Evolutionary conservation across 1,140 invertebrate species (phyloP).

Genomic region (Paramacrobiotus metropolitanus): DNA sequence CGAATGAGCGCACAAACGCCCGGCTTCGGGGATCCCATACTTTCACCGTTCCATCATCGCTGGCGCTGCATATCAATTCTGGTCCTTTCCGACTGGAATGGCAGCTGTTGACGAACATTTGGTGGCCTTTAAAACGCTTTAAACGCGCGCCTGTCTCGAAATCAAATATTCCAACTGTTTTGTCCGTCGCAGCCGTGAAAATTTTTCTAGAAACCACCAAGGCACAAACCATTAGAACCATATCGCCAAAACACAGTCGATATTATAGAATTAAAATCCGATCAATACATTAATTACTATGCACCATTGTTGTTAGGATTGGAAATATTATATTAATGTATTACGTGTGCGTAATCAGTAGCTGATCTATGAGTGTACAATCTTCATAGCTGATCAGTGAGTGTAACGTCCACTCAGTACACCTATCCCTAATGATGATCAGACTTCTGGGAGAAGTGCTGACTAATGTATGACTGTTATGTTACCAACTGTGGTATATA

Average conservation of each 20-base stretch:
- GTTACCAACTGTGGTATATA: too few relatives aligned
- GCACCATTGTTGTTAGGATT: neutral
- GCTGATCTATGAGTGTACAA: too few relatives aligned
- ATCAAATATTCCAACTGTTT: slow-evolving; percentile 85
- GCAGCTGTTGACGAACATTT: slow-evolving; percentile 30
- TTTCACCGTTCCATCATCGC: slow-evolving; percentile 78
- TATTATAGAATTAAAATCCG: slow-evolving; percentile 7
- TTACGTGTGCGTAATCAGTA: too few relatives aligned
- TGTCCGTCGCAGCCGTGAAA: slow-evolving; percentile 82
- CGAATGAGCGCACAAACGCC: slow-evolving; percentile 50
- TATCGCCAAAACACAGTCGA: neutral
- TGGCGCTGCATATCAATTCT: slow-evolving; percentile 65
- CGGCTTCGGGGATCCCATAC: slow-evolving; percentile 64
- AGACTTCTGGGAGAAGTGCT: too few relatives aligned
- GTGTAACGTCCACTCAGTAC: too few relatives aligned
- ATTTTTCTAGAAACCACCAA: slow-evolving; percentile 31
- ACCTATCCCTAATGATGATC: too few relatives aligned
- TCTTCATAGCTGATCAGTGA: too few relatives aligned
- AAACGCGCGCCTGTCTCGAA: slow-evolving; percentile 57
- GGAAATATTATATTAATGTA: neutral
- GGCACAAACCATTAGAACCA: slow-evolving; percentile 4
- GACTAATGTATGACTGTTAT: too few relatives aligned
- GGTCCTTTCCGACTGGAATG: slow-evolving; percentile 56
- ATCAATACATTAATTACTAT: neutral
- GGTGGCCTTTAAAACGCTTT: slow-evolving; percentile 61